Evolutionary conservation across 2,113 vertebrate genomes (phyloP), one percentile per base, ranked within the genome.

Genomic region (Phoenicopterus ruber): DNA sequence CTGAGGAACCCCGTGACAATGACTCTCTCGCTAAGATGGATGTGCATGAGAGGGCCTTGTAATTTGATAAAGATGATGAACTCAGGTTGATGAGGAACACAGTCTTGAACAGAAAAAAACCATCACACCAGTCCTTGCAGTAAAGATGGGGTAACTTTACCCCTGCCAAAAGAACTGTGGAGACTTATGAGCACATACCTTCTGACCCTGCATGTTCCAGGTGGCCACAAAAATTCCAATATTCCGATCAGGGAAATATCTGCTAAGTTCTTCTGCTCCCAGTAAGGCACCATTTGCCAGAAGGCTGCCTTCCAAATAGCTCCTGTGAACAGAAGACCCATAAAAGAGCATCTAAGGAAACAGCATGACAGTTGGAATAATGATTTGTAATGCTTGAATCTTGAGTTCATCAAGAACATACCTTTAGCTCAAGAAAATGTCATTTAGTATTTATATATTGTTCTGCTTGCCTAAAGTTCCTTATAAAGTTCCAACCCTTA

Each of bases 201-300:
- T 99, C 95, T 99, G 98, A 50, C 99, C 99, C 95, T 99, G 99
- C 99, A 99, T 99, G 97, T 99, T 99, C 99, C 99, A 99, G 2
- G 99, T 99, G 94, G 98, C 98, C 66, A 99, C 94, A 58, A 99
- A 99, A 82, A 99, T 89, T 13, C 98, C 98, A 72, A 99, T 11
- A n/a, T 46, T 98, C 80, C 99, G 97, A 72, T 99, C 97, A 0
- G 99, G 99, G 90, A 99, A 99, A 95, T 99, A 99, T 4, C 99
- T 99, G 89, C 99, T 98, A 58, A 99, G 98, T 95, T 99, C 99
- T 34, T 99, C 99, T 3, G 99, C 99, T 50, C 99, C 99, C 55
- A 99, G 98, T 94, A 99, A 97, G 73, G 99, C 99, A 59, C 99
- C 99, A 1, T 88, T 99, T 5, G 99, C 99, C 97, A 99, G 95